Evolutionary conservation across 2,888 invertebrate genomes (phyloP), one percentile per base, ranked within the genome.

Genomic region (Myopa tessellatipennis): DNA sequence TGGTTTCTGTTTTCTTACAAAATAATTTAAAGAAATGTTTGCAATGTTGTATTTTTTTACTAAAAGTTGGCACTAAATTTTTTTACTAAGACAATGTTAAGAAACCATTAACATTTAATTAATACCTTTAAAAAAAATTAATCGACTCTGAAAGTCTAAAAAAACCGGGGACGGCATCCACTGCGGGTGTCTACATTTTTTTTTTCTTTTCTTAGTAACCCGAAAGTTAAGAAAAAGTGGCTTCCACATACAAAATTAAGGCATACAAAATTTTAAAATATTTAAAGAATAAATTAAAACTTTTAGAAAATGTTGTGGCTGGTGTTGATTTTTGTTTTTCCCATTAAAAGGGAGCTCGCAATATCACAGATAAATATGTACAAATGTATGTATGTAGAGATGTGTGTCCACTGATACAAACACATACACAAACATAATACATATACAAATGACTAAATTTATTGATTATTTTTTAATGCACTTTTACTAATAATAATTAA

Each of bases 341-440:
- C 38, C 38, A 40, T 26, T 34, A 58, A 61, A 69, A 61, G 4
- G 36, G 34, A 38, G 63, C 40, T 70, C 70, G 61, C 34, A 50
- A 77, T 77, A 77, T 77, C 77, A 77, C 77, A 77, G 77, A 77
- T 77, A 72, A 77, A 77, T 72, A 65, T 77, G 55, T 69, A 45
- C 60, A 55, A 52, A 16, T 65, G 65, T 65, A 16, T 65, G 36
- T n/a, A 0, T 45, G 45, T 3, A 8, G 45, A 45, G 45, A 10
- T 45, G 45, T 10, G 45, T 45, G 7, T 45, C 10, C 67, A 68
- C 74, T 18, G 8, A 50, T n/a, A 45, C 8, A 45, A 4, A 74
- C 74, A 74, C 71, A 71, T 38, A 71, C 18, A 50, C 69, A 67
- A 3, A 70, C 12, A 71, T n/a, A 70, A 63, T 68, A 45, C 16